Conservation (phyloP, 2,888 invertebrate genomes). For the Hartigia nigra region DNA sequence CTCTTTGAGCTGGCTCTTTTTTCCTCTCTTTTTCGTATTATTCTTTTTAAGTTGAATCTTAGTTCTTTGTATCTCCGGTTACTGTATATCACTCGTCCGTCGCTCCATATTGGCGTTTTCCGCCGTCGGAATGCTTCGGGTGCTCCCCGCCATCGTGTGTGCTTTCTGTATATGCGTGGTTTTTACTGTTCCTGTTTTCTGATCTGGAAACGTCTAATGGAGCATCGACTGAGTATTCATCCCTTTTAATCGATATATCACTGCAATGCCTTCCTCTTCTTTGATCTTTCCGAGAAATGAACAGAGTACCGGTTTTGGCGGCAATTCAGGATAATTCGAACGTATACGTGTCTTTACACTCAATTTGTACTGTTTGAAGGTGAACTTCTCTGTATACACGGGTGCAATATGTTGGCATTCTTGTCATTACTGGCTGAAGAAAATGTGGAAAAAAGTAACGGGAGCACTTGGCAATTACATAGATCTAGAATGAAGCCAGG, state of each 20-base stretch:
- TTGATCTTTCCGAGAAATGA: not conserved
- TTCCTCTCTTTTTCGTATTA: slow-evolving; percentile 15
- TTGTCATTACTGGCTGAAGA: not conserved
- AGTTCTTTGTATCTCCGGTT: not conserved
- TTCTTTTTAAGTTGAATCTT: slow-evolving; percentile 8
- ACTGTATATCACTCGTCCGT: not conserved
- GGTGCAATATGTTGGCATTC: not conserved
- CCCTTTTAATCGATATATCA: not conserved
- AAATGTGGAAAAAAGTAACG: not conserved
- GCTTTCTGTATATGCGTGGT: not conserved
- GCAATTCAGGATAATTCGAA: not conserved
- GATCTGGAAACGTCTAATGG: not conserved
- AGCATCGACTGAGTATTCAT: not conserved
- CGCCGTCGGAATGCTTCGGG: not conserved
- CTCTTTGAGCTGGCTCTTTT: not conserved
- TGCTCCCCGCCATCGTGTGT: not conserved
- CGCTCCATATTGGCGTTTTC: not conserved
- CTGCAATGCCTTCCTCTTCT: not conserved
- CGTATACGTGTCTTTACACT: not conserved
- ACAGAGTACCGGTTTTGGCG: not conserved
- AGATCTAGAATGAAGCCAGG: not conserved
- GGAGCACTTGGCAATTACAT: not conserved
- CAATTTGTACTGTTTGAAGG: not conserved
- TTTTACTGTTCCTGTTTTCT: not conserved
- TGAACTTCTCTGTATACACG: not conserved